These are phyloP conservation scores for Melanostoma mellinum DNA, from an alignment of 2,888 invertebrate genomes.

Conservation along the genomic window DNA sequence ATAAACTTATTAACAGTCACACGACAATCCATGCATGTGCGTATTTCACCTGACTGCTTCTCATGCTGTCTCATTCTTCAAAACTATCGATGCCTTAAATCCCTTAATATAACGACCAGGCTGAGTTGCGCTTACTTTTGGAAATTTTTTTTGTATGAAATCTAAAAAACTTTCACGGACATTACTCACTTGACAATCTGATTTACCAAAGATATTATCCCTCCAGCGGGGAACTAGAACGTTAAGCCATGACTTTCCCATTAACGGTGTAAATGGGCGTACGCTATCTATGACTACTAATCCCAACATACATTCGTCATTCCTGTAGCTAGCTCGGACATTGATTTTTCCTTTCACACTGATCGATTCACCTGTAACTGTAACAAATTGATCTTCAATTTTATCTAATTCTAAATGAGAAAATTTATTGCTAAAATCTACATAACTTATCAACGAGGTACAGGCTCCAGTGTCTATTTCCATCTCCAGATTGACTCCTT, in stretches of 20 bases:
- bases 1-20: slow-evolving; percentile 1
- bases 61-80: not conserved
- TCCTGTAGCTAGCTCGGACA: slow-evolving; percentile 3
- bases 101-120: not conserved
- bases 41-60: not conserved
- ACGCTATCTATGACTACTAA: not conserved
- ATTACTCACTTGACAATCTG: no score
- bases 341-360: slow-evolving; percentile 18
- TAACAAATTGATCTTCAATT: not conserved
- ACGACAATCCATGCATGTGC: not conserved
- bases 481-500: not conserved
- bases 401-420: slow-evolving; percentile 14
- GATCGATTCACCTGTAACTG: not conserved
- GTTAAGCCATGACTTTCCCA: not conserved
- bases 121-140: not conserved
- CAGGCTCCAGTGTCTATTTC: not conserved
- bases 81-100: not conserved
- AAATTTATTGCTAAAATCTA: slow-evolving; percentile 10
- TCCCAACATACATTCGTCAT: not conserved
- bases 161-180: not conserved
- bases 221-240: slow-evolving; percentile 1
- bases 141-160: not conserved
- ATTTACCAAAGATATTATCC: not conserved
- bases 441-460: slow-evolving; percentile 25
- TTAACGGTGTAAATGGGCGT: not conserved